phyloP scores from a whole-genome alignment of 53 echinoderm and acorn worm genomes.

The Apostichopus leukothele region DNA sequence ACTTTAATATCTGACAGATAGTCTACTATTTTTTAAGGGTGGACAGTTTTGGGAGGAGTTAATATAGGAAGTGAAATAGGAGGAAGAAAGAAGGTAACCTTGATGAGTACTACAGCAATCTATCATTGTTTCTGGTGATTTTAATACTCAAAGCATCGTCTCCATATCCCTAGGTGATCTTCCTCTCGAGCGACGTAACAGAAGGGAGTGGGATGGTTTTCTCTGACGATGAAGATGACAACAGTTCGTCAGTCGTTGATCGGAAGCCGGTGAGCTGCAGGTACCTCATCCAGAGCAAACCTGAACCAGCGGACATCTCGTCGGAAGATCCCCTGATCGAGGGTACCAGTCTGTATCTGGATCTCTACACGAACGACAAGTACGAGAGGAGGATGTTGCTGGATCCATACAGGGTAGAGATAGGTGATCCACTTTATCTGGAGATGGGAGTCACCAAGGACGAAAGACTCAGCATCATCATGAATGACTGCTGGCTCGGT shows the following conservation, averaged over 20 bases:
- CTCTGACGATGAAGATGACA: constrained; percentile 24
- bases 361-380: constrained; percentile 50
- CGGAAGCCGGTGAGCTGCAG: not conserved
- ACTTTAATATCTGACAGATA: no score
- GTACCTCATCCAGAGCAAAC: not conserved
- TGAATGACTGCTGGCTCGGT: constrained; percentile 58
- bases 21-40: no score
- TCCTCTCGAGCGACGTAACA: not conserved
- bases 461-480: constrained; percentile 41
- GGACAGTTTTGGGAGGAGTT: no score
- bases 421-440: constrained; percentile 58
- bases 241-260: not conserved
- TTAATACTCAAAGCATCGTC: no score
- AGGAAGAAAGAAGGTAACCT: no score
- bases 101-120: no score
- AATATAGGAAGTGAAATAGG: no score
- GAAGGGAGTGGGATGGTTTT: constrained; percentile 14
- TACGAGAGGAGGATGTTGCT: constrained; percentile 18
- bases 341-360: constrained; percentile 39
- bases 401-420: constrained; percentile 39
- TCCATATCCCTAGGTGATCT: not conserved
- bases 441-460: constrained; percentile 48
- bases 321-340: not conserved
- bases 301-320: not conserved
- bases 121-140: no score